Percentiles rank a stretch among this genome's conserved stretches.
Conservation (phyloP, 1,140 invertebrate genomes). For the Drosophila novamexicana region DNA sequence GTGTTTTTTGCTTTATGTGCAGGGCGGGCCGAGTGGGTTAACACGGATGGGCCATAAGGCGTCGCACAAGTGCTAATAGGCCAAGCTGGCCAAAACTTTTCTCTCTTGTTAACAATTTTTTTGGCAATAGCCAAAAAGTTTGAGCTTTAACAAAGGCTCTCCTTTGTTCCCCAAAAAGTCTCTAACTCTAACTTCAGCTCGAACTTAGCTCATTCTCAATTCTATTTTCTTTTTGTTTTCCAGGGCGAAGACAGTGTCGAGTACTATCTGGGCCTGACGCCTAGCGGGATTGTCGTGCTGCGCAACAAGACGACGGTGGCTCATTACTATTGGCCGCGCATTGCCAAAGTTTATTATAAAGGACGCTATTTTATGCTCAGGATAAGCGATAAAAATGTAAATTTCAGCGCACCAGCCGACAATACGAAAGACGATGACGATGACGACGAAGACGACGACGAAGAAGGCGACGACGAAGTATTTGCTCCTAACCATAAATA, state of each 20-base stretch:
- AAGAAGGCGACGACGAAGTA: constrained; percentile 45
- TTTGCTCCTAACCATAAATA: constrained; percentile 65
- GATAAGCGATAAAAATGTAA: constrained; percentile 97
- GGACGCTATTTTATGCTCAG: constrained; percentile 98
- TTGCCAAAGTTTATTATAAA: constrained; percentile 98
- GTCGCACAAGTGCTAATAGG: constrained; percentile 71
- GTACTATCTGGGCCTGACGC: constrained; percentile 98
- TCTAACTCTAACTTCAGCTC: constrained; percentile 46
- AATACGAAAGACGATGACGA: constrained; percentile 33
- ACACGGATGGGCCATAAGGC: constrained; percentile 49
- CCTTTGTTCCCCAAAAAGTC: constrained; percentile 42
- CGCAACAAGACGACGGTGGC: constrained; percentile 98
- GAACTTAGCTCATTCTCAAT: constrained; percentile 60
- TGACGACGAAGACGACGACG: constrained; percentile 19
- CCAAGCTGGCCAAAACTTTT: constrained; percentile 57
- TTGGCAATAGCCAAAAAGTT: constrained; percentile 63
- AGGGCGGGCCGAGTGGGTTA: constrained; percentile 30
- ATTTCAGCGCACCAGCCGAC: constrained; percentile 81
- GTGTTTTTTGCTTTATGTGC: constrained; percentile 5
- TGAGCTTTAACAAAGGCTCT: constrained; percentile 39
- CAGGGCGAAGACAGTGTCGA: constrained; percentile 98
- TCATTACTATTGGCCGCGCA: constrained; percentile 99
- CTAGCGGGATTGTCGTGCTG: constrained; percentile 98
- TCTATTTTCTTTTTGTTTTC: constrained; percentile 40
- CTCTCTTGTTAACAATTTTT: constrained; percentile 71